Evolutionary conservation across 2,888 invertebrate species (phyloP).

Genomic region (Lasius platythorax): DNA sequence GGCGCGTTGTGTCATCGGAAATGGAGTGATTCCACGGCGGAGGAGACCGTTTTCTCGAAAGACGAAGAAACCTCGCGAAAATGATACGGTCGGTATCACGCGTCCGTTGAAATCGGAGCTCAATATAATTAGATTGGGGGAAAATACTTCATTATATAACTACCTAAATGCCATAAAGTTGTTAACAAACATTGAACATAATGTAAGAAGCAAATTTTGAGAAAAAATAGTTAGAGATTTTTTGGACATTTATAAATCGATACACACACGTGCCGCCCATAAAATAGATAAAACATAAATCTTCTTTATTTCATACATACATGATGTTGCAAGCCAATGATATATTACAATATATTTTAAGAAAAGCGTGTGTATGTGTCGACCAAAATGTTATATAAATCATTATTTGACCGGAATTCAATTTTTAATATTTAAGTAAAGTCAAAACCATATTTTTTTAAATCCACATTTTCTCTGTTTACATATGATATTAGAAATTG

Average conservation of each 20-base stretch:
- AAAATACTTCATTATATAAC: background rate
- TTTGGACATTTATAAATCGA: background rate
- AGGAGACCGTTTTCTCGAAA: constrained; percentile 17
- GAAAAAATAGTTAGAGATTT: background rate
- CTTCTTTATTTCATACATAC: background rate
- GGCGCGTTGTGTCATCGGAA: constrained; percentile 68
- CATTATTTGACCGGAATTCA: background rate
- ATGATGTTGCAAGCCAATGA: background rate
- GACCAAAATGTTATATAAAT: background rate
- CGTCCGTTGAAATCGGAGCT: constrained; percentile 43
- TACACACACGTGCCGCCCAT: background rate
- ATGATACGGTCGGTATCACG: constrained; percentile 12
- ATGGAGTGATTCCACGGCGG: constrained; percentile 57
- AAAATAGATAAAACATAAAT: background rate
- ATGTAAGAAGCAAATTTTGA: background rate
- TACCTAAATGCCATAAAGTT: background rate
- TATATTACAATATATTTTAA: constrained; percentile 1
- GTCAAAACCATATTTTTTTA: background rate
- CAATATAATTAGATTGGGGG: constrained; percentile 1
- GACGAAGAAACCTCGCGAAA: constrained; percentile 26
- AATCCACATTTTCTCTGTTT: background rate
- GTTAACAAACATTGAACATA: background rate
- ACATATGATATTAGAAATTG: constrained; percentile 6
- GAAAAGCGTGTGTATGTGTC: background rate
- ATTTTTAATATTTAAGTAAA: constrained; percentile 19